Evolutionary conservation across 2,113 vertebrate genomes (phyloP), one percentile per base, ranked within the genome.

Genomic region (Tetrax tetrax): DNA sequence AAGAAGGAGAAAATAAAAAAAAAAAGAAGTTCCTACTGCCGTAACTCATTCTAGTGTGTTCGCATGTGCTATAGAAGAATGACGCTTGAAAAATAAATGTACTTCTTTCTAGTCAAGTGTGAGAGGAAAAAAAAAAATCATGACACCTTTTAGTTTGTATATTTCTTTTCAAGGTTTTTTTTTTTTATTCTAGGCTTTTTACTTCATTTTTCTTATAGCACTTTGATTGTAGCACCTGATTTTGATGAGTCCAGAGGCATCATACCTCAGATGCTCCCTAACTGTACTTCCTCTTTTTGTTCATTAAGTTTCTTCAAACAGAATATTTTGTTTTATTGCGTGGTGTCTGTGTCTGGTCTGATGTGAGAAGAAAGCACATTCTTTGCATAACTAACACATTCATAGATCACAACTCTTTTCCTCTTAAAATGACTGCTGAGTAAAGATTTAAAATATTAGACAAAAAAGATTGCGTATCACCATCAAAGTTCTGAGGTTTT

Each of bases 191-290:
- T 7, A 35, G 24, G 17, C 10, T 79, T 82, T 75, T 78, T 14
- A 35, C 22, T 78, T 80, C 0, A 8, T 86, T 90, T 86, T 77
- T 65, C n/a, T 68, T 66, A 2, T 13, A 64, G 16, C 4, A 13
- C 37, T 56, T 80, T 51, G 70, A 81, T 74, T 60, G 35, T 50
- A 72, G 83, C 27, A 19, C 81, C 72, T 90, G 76, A 75, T 87
- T 92, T 87, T 56, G 45, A 64, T 87, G 56, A 60, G 22, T 68
- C 69, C 31, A 41, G 51, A 60, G 56, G 12, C 38, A 25, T 87
- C 69, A 3, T 57, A 51, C 41, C 20, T 35, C 11, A 71, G 59
- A 74, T 47, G 9, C n/a, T 80, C n/a, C 23, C 51, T 51, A 47
- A 41, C 50, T 78, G 14, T 59, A 21, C 56, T 71, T 83, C 78